Conservation (phyloP, 1,140 invertebrate species). For the Drosophila nannoptera region DNA sequence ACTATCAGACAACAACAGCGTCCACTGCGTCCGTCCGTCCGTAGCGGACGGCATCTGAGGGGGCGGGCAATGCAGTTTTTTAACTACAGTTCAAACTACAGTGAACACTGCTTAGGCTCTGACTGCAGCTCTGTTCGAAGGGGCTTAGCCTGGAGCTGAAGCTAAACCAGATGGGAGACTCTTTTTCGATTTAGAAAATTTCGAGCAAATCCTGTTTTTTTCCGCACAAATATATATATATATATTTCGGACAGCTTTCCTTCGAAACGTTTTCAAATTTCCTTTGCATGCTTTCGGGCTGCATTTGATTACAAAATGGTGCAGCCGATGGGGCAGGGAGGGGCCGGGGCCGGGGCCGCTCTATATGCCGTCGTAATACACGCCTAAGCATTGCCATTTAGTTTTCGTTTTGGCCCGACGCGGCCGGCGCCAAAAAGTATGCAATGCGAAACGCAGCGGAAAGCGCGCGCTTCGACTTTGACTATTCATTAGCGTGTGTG, state of each 20-base stretch:
- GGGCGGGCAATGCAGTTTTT: slow-evolving; percentile 40
- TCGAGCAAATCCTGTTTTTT: background rate
- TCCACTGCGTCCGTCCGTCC: no score
- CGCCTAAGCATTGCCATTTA: slow-evolving; percentile 72
- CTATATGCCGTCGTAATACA: slow-evolving; percentile 54
- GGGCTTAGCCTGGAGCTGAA: no score
- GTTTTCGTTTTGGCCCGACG: slow-evolving; percentile 57
- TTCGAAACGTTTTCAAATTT: slow-evolving; percentile 43
- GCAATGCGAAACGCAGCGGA: slow-evolving; percentile 41
- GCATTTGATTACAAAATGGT: slow-evolving; percentile 72
- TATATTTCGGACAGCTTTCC: no score
- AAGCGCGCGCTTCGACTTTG: slow-evolving; percentile 55
- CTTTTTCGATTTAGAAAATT: no score
- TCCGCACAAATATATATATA: no score
- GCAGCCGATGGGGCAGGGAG: slow-evolving; percentile 44
- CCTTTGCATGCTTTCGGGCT: slow-evolving; percentile 70
- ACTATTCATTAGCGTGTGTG: slow-evolving; percentile 69
- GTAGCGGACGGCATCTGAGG: no score
- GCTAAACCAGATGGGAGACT: no score
- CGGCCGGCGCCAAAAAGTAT: slow-evolving; percentile 29
- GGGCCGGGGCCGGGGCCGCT: slow-evolving; percentile 17
- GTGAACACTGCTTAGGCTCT: slow-evolving; percentile 28
- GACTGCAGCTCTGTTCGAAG: no score
- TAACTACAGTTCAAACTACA: slow-evolving; percentile 37
- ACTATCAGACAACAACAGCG: slow-evolving; percentile 39